phyloP scores from a whole-genome alignment of 2,797 vertebrate genomes.

The Amphiprion clarkii region DNA sequence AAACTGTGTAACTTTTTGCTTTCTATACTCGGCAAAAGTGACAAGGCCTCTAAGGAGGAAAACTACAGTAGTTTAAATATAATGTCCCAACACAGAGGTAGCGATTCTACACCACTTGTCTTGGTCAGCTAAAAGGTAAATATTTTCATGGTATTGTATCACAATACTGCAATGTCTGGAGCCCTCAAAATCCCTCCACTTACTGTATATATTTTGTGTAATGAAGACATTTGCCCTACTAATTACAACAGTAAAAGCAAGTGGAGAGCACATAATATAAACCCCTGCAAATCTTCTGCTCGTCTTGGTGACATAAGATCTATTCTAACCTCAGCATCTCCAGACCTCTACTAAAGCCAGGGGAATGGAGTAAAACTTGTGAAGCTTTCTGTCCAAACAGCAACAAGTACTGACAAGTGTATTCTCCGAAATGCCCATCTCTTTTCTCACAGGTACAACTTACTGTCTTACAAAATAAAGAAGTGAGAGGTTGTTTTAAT shows the following conservation, averaged over 20 bases:
- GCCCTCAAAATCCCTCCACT: too few relatives aligned
- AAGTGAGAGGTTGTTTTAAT: neutral
- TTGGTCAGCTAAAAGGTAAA: too few relatives aligned
- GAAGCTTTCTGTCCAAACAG: slow-evolving; percentile 8
- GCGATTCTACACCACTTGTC: neutral
- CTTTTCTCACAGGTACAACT: slow-evolving; percentile 1
- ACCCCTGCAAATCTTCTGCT: neutral
- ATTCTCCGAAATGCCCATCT: neutral
- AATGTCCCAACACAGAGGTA: neutral
- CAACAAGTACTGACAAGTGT: slow-evolving; percentile 41
- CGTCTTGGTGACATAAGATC: neutral
- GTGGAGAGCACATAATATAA: neutral
- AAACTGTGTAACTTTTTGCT: neutral
- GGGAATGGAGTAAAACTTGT: neutral
- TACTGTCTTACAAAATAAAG: neutral
- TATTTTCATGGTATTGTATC: neutral
- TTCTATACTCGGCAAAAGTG: neutral
- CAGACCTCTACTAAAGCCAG: neutral
- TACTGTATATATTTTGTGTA: neutral
- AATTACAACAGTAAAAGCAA: neutral
- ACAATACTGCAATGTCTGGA: neutral
- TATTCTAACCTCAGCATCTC: neutral
- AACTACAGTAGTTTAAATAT: slow-evolving; percentile 1
- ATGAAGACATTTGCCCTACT: neutral
- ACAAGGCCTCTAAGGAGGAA: neutral